Evolutionary conservation across 1,140 invertebrate genomes (phyloP).

Genomic region (Drosophila arawakana): DNA sequence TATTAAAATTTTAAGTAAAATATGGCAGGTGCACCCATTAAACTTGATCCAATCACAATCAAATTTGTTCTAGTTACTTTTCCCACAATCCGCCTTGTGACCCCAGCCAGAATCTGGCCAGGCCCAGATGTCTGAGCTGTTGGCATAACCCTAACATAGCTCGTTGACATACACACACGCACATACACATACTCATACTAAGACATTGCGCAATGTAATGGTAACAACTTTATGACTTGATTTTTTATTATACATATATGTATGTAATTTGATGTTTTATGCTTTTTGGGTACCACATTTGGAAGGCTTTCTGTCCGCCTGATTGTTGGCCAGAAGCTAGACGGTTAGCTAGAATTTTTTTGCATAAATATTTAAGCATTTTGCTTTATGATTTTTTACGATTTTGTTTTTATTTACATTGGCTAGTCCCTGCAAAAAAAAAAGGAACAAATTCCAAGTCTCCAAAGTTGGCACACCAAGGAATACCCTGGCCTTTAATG

Average conservation of each 20-base stretch:
- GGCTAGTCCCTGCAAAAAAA: constrained; percentile 22
- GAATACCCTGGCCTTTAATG: background rate
- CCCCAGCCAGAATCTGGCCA: background rate
- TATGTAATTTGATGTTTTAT: constrained; percentile 76
- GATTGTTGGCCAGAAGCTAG: constrained; percentile 55
- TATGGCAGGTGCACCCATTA: constrained; percentile 12
- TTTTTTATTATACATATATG: constrained; percentile 63
- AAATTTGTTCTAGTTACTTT: constrained; percentile 66
- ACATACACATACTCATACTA: constrained; percentile 8
- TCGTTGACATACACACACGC: constrained; percentile 8
- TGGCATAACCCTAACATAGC: constrained; percentile 2
- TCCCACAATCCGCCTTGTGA: constrained; percentile 20
- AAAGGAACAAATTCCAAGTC: background rate
- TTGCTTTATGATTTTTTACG: constrained; percentile 77
- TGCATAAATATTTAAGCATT: constrained; percentile 76
- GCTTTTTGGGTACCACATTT: constrained; percentile 42
- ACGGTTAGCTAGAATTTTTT: constrained; percentile 64
- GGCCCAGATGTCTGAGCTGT: background rate
- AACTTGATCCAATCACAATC: constrained; percentile 53
- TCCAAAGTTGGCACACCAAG: background rate
- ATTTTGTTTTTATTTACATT: constrained; percentile 71
- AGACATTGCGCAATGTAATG: constrained; percentile 41
- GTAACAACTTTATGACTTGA: constrained; percentile 72
- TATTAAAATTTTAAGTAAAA: background rate
- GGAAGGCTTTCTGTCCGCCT: constrained; percentile 21